phyloP scores from a whole-genome alignment of 2,113 vertebrate genomes.

The Pan paniscus region DNA sequence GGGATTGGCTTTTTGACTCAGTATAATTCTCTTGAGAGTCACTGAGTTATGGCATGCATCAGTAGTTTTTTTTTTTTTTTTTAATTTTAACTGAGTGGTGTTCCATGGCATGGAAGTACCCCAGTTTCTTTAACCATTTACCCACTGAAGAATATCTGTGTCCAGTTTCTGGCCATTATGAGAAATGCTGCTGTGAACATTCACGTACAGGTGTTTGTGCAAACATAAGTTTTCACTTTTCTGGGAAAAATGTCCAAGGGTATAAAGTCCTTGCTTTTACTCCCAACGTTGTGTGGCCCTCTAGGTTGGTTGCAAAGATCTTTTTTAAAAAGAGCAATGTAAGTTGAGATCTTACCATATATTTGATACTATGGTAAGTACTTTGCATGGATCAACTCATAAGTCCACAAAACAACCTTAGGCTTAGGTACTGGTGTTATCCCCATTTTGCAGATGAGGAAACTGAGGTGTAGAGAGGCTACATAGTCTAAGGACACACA shows the following conservation, averaged over 20 bases:
- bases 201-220: neutral
- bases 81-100: neutral
- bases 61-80: rapidly evolving
- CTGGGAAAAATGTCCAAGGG: neutral
- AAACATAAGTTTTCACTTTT: conserved; percentile 18
- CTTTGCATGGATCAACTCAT: neutral
- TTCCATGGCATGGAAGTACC: rapidly evolving
- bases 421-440: neutral
- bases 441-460: neutral
- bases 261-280: neutral
- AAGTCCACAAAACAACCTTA: neutral
- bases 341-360: neutral
- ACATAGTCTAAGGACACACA: neutral
- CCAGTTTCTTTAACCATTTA: too few species aligned
- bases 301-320: neutral
- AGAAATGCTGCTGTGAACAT: neutral
- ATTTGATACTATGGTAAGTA: neutral
- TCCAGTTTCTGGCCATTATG: neutral
- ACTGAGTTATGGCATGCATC: too few species aligned
- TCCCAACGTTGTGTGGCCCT: neutral
- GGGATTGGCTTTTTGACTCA: neutral
- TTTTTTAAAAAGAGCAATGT: neutral
- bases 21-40: neutral
- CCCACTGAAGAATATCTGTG: neutral
- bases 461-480: neutral